Evolutionary conservation across 2,888 invertebrate genomes (phyloP).

Genomic region (Andrena chrysosceles): DNA sequence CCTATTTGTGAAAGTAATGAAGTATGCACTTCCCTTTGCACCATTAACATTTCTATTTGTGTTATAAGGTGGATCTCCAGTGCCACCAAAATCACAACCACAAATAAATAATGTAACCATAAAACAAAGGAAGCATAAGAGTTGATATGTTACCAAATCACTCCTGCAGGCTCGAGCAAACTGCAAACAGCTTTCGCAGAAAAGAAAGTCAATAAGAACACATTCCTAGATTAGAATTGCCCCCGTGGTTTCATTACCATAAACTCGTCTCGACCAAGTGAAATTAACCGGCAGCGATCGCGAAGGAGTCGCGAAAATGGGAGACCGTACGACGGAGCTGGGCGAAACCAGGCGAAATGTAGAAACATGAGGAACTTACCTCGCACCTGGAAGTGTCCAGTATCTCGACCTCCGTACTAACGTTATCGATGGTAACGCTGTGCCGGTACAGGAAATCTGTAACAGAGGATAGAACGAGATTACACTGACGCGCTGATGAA

Average conservation of each 20-base stretch:
- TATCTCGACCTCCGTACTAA: slow-evolving; percentile 92
- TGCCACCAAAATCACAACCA: too few relatives aligned
- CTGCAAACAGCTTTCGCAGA: slow-evolving; percentile 20
- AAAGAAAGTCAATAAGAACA: slow-evolving; percentile 37
- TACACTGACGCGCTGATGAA: slow-evolving; percentile 59
- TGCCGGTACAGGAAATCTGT: slow-evolving; percentile 93
- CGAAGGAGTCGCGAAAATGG: neutral
- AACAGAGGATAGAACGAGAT: slow-evolving; percentile 82
- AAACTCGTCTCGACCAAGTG: slow-evolving; percentile 32
- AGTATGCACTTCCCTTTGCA: too few relatives aligned
- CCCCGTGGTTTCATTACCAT: slow-evolving; percentile 13
- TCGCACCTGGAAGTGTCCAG: slow-evolving; percentile 93
- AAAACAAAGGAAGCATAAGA: neutral
- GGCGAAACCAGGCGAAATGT: neutral
- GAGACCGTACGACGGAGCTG: neutral
- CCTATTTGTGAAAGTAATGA: too few relatives aligned
- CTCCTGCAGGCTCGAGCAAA: slow-evolving; percentile 14
- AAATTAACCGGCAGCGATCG: slow-evolving; percentile 14
- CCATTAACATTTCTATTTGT: too few relatives aligned
- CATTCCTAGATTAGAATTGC: slow-evolving; percentile 17
- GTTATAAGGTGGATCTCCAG: too few relatives aligned
- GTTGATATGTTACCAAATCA: neutral
- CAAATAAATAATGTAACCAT: too few relatives aligned
- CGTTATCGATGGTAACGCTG: slow-evolving; percentile 91
- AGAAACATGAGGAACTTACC: slow-evolving; percentile 86